These are phyloP conservation scores for Hylaea fasciaria DNA, from an alignment of 2,888 invertebrate species.

Conservation along the genomic window DNA sequence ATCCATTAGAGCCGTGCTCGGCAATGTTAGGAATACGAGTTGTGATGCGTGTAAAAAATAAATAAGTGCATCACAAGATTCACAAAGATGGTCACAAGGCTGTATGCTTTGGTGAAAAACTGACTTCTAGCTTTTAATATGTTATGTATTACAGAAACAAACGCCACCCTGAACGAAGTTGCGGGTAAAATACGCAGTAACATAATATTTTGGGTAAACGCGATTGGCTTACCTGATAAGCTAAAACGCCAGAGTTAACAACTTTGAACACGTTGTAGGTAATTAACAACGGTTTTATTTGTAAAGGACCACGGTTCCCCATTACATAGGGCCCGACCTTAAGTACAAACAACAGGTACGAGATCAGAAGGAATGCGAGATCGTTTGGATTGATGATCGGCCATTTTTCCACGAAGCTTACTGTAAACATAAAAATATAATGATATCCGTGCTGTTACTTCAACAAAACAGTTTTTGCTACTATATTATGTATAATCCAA, in stretches of 20 bases:
- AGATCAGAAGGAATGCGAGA: slow-evolving; percentile 76
- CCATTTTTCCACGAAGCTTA: slow-evolving; percentile 87
- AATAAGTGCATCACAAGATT: too few relatives aligned
- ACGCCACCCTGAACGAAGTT: too few relatives aligned
- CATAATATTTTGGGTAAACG: neutral
- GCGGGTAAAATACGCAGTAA: neutral
- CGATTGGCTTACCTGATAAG: slow-evolving; percentile 75
- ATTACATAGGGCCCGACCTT: slow-evolving; percentile 88
- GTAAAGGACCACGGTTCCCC: slow-evolving; percentile 85
- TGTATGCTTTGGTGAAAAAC: too few relatives aligned
- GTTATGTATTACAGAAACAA: too few relatives aligned
- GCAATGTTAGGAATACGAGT: too few relatives aligned
- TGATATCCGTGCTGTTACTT: too few relatives aligned
- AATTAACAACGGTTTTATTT: slow-evolving; percentile 85
- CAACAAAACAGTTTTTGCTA: too few relatives aligned
- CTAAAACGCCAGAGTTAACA: slow-evolving; percentile 77
- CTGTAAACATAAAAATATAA: slow-evolving; percentile 66
- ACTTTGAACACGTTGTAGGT: slow-evolving; percentile 88
- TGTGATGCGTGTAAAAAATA: too few relatives aligned
- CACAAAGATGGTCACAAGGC: too few relatives aligned
- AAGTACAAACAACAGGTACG: slow-evolving; percentile 87
- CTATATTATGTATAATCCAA: too few relatives aligned
- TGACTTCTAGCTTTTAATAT: too few relatives aligned
- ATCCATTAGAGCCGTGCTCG: too few relatives aligned
- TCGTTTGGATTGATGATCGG: slow-evolving; percentile 88